Evolutionary conservation across 1,140 invertebrate genomes (phyloP).

Genomic region (Harlomillsia oculata): DNA sequence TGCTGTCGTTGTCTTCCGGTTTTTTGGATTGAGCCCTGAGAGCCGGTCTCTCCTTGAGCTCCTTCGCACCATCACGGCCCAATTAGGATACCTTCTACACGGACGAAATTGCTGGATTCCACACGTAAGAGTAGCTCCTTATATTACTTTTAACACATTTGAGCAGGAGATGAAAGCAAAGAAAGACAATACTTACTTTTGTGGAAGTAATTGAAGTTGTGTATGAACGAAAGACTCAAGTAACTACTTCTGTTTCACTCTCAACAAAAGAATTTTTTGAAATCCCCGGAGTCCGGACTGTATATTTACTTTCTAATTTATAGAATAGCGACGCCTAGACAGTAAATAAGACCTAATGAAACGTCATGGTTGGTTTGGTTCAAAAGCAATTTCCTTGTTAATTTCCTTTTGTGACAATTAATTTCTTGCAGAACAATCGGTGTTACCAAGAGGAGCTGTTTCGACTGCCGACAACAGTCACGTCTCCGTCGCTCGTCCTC

Average conservation of each 20-base stretch:
- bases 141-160: too few relatives aligned
- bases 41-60: constrained; percentile 56
- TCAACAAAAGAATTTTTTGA: too few relatives aligned
- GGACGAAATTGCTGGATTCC: constrained; percentile 50
- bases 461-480: constrained; percentile 45
- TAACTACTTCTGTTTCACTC: too few relatives aligned
- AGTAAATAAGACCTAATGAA: too few relatives aligned
- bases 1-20: constrained; percentile 50
- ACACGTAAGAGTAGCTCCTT: constrained; percentile 47
- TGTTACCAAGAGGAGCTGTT: constrained; percentile 46
- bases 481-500: constrained; percentile 47
- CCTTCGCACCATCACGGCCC: constrained; percentile 56
- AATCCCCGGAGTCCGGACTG: too few relatives aligned
- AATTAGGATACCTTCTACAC: constrained; percentile 50
- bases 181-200: too few relatives aligned
- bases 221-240: too few relatives aligned
- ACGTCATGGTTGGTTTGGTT: too few relatives aligned
- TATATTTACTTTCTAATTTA: too few relatives aligned
- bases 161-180: too few relatives aligned
- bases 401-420: not conserved
- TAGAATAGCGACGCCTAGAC: too few relatives aligned
- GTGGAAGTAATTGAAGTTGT: too few relatives aligned
- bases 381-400: not conserved
- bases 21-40: constrained; percentile 55
- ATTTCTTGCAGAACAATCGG: constrained; percentile 42